These are phyloP conservation scores for Lycaena phlaeas DNA, from an alignment of 2,888 invertebrate genomes.

Conservation along the genomic window DNA sequence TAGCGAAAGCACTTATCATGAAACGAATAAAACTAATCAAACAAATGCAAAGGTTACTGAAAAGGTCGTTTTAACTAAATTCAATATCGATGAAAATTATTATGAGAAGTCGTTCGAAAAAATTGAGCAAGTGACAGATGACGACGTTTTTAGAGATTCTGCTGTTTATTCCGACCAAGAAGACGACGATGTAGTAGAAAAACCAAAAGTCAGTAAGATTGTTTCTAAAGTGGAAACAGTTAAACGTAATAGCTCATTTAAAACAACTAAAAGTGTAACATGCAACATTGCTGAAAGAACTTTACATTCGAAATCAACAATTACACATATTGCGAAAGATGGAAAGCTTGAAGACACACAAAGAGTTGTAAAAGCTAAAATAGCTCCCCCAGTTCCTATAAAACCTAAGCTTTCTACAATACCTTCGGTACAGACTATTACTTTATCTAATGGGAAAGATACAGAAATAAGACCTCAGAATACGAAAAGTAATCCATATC, in stretches of 20 bases:
- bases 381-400: slow-evolving; percentile 77
- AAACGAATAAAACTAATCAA: slow-evolving; percentile 30
- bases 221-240: slow-evolving; percentile 41
- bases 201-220: slow-evolving; percentile 32
- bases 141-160: slow-evolving; percentile 83
- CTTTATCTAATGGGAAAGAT: slow-evolving; percentile 25
- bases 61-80: slow-evolving; percentile 24
- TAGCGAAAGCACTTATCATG: slow-evolving; percentile 64
- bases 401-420: slow-evolving; percentile 69
- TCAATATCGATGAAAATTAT: slow-evolving; percentile 76
- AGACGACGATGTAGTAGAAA: slow-evolving; percentile 52
- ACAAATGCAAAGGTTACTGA: slow-evolving; percentile 17
- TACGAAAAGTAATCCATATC: slow-evolving; percentile 39
- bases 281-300: slow-evolving; percentile 32
- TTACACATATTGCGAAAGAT: slow-evolving; percentile 27
- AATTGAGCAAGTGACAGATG: slow-evolving; percentile 80
- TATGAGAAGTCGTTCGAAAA: slow-evolving; percentile 84
- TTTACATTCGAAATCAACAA: slow-evolving; percentile 29
- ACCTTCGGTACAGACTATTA: slow-evolving; percentile 30
- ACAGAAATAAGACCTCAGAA: slow-evolving; percentile 33
- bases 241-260: slow-evolving; percentile 42
- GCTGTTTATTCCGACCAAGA: slow-evolving; percentile 87
- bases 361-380: slow-evolving; percentile 46
- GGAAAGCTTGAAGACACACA: slow-evolving; percentile 17
- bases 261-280: slow-evolving; percentile 35